Conservation (phyloP, 1,140 invertebrate genomes). For the Hormaphis cornu region DNA sequence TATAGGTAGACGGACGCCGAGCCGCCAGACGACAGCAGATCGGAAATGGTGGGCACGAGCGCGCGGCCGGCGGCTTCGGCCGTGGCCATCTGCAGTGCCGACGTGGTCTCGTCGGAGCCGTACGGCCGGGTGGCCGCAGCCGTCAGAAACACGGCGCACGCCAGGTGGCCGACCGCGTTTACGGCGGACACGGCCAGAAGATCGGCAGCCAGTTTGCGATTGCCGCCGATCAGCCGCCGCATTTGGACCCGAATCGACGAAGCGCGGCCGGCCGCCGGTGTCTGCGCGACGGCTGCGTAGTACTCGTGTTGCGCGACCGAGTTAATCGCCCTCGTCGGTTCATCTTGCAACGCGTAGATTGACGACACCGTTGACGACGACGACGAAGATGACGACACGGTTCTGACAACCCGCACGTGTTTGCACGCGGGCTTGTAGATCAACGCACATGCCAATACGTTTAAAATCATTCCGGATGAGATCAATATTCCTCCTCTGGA, state of each 20-base stretch:
- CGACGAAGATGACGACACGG: not conserved
- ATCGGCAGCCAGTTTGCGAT: no score
- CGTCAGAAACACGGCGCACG: not conserved
- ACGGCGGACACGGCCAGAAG: not conserved
- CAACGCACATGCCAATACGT: not conserved
- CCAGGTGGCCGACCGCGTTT: not conserved
- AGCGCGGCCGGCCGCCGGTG: not conserved
- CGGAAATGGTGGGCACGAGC: not conserved
- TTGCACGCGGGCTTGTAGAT: not conserved
- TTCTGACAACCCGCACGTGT: not conserved
- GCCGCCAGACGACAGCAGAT: not conserved
- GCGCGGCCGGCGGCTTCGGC: not conserved
- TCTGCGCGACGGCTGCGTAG: not conserved
- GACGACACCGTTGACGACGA: not conserved
- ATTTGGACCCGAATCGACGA: not conserved
- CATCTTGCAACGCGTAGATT: not conserved
- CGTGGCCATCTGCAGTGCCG: not conserved
- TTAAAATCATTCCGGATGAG: slow-evolving; percentile 1
- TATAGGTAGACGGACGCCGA: not conserved
- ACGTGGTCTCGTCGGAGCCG: not conserved
- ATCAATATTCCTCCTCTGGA: slow-evolving; percentile 10
- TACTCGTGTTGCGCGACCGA: not conserved
- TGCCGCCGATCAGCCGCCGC: not conserved
- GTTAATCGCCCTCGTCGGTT: not conserved
- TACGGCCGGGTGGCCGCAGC: no score